Conservation (phyloP, 2,113 vertebrate genomes). For the Oreochromis tanganicae region DNA sequence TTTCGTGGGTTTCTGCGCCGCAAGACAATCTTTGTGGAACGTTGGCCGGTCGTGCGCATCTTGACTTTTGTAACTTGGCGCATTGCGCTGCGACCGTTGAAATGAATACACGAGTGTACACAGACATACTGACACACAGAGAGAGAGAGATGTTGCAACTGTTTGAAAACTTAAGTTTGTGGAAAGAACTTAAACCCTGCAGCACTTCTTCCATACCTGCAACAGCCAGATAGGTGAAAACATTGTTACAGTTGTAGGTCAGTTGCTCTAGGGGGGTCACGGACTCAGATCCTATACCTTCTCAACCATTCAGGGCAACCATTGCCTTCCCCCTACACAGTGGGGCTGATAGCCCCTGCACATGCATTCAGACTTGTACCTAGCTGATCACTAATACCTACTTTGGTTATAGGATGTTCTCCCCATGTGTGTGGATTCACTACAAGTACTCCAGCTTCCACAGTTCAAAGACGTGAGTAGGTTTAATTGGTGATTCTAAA, state of each 20-base stretch:
- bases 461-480: background rate
- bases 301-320: background rate
- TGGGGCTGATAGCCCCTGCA: background rate
- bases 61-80: too few relatives aligned
- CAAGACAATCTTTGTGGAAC: background rate
- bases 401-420: background rate
- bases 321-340: background rate
- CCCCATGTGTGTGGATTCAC: background rate
- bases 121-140: background rate
- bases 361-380: background rate
- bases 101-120: too few relatives aligned
- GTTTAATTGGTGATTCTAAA: background rate
- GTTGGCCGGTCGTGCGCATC: too few relatives aligned
- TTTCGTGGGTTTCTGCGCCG: background rate
- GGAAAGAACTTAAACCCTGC: background rate
- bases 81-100: too few relatives aligned
- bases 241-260: background rate
- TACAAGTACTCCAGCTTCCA: background rate
- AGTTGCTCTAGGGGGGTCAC: background rate
- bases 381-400: background rate
- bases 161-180: background rate
- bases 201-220: background rate
- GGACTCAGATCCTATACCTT: background rate
- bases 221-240: background rate
- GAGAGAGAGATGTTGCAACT: background rate